These are phyloP conservation scores for Pogonomyrmex californicus DNA, from an alignment of 1,140 invertebrate species.

Conservation along the genomic window DNA sequence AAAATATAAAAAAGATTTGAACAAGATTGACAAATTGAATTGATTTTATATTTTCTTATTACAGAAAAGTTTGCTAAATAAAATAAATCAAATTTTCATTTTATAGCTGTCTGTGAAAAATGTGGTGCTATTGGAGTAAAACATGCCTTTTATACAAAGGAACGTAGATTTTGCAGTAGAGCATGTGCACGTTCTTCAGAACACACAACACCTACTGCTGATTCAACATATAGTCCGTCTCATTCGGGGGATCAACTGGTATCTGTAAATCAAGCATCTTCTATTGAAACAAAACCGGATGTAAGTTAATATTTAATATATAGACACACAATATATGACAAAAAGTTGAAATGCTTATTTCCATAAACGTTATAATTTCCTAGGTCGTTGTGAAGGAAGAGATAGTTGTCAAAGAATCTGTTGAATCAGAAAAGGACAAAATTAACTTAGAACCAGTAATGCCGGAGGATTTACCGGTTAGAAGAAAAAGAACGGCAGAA, in stretches of 20 bases:
- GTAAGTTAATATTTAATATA: conserved; percentile 69
- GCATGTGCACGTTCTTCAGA: conserved; percentile 89
- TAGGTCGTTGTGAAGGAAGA: conserved; percentile 74
- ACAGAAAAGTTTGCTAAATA: not conserved
- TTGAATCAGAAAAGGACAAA: conserved; percentile 76
- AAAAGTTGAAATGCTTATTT: not conserved
- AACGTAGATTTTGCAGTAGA: conserved; percentile 93
- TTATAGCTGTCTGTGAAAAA: conserved; percentile 94
- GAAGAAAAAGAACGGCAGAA: conserved; percentile 88
- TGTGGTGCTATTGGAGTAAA: conserved; percentile 96
- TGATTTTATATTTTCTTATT: not conserved
- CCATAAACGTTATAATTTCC: not conserved
- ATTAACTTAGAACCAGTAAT: conserved; percentile 81
- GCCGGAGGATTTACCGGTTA: conserved; percentile 85
- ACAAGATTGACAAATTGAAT: not conserved
- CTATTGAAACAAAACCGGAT: conserved; percentile 75
- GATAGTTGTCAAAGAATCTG: conserved; percentile 60
- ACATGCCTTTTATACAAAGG: conserved; percentile 96
- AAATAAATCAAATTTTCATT: conserved; percentile 39
- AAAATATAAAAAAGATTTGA: not conserved
- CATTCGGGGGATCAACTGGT: conserved; percentile 77
- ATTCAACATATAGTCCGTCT: conserved; percentile 85
- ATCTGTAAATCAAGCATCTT: conserved; percentile 70
- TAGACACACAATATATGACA: not conserved
- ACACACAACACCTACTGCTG: conserved; percentile 80